Base-by-base conservation (phyloP, 2,797 vertebrate species). In the Sebastes steindachneri region DNA sequence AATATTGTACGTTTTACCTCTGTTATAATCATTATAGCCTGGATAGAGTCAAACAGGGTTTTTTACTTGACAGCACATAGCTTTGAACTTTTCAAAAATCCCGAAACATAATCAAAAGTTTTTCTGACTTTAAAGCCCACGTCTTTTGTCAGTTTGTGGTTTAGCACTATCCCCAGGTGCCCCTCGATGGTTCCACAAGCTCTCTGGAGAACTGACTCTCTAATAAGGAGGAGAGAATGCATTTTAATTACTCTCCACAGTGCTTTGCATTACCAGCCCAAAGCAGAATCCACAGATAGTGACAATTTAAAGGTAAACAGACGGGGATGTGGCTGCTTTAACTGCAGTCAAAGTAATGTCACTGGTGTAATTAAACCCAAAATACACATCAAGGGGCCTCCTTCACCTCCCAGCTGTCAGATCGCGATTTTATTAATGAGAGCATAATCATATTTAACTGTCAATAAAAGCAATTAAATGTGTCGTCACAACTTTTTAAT, bases 241-340 rank as follows among this genome's bases (percentile, higher is more conserved):
- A 12, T 77, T 70, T 82, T 74, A 80, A 88, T 80, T 75, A 59
- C 64, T 54, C 82, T 86, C 74, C 54, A 28, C 73, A 26, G 73
- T 53, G 79, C 75, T 75, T 48, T 77, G 70, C 79, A 77, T 79
- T 45, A 57, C 14, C 63, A 73, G 76, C 79, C 73, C 23, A 57
- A 7, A 84, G 76, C 64, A 55, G 54, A 76, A 73, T 64, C 73
- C 29, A 68, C 81, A 66, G 79, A 70, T 28, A 26, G 66, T 77
- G 69, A 84, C 82, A 73, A 12, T 67, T 77, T 66, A 26, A 77
- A 79, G 68, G 81, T 82, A 89, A 86, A 86, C 79, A 82, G 41
- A 75, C 58, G 67, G 53, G 25, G 53, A 66, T 72, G 5, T 45
- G 65, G 65, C 57, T 73, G 64, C 37, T 76, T 70, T 63, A 37